These are phyloP conservation scores for Caiman crocodilus DNA, from an alignment of 2,797 vertebrate species.

Conservation along the genomic window DNA sequence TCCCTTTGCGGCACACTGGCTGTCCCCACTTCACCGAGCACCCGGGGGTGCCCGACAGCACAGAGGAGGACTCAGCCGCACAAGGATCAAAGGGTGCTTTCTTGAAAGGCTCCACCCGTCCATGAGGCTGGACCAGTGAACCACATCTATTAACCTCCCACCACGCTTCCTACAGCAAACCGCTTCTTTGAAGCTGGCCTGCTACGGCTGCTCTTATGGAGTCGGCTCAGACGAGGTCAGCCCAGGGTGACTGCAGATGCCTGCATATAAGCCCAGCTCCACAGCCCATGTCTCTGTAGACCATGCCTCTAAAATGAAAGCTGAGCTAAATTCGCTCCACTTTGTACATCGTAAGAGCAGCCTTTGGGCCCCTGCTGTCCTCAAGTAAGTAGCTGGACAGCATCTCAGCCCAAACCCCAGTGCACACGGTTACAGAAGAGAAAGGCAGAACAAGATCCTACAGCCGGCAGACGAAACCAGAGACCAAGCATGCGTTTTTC, in stretches of 20 bases:
- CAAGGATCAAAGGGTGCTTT: background rate
- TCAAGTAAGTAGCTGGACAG: background rate
- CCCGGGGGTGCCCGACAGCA: too few species aligned
- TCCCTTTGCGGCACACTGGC: background rate
- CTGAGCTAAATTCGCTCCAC: background rate
- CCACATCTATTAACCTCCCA: background rate
- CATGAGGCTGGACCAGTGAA: background rate
- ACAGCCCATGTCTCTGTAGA: background rate
- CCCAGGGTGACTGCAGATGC: background rate
- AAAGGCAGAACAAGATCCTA: background rate
- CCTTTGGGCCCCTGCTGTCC: background rate
- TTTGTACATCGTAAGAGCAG: background rate
- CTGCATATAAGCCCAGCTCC: background rate
- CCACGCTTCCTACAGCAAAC: background rate
- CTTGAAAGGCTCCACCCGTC: background rate
- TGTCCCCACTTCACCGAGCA: background rate
- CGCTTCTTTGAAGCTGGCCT: background rate
- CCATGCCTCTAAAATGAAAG: background rate
- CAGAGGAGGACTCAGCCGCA: background rate
- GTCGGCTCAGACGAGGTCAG: background rate
- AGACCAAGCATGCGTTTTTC: fast-evolving
- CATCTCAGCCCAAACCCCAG: background rate
- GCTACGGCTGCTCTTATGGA: background rate
- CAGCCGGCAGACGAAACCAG: background rate
- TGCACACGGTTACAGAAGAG: background rate